Conservation (phyloP, 2,888 invertebrate species). For the Chrysotoxum bicinctum region DNA sequence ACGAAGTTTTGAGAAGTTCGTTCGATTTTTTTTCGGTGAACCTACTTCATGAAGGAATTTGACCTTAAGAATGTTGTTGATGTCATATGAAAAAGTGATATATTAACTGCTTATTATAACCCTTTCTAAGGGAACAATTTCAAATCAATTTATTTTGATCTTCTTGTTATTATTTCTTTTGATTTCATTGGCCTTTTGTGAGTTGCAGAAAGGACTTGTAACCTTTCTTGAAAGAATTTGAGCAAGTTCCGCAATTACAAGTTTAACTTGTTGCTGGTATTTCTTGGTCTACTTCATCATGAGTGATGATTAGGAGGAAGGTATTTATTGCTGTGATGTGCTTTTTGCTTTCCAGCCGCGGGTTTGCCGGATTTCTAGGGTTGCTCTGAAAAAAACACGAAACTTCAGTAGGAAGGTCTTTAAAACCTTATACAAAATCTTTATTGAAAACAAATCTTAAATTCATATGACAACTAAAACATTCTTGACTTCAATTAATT, state of each 20-base stretch:
- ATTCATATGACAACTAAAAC: too few species aligned
- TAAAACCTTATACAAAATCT: too few species aligned
- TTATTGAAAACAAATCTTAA: too few species aligned
- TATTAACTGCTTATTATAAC: constrained; percentile 35
- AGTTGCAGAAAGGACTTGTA: not conserved
- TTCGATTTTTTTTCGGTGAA: constrained; percentile 5
- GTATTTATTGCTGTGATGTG: too few species aligned
- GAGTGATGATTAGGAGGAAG: too few species aligned
- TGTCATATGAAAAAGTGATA: constrained; percentile 19
- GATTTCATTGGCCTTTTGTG: not conserved
- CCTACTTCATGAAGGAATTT: constrained; percentile 28
- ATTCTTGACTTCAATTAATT: too few species aligned
- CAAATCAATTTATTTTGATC: not conserved
- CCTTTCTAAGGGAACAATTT: constrained; percentile 8
- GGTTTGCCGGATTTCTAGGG: too few species aligned
- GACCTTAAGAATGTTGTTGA: constrained; percentile 18
- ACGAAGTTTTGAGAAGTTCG: constrained; percentile 39
- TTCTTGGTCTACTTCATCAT: not conserved
- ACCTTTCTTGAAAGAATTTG: not conserved
- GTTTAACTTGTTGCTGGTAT: not conserved
- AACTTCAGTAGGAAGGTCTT: too few species aligned
- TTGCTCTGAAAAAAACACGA: too few species aligned
- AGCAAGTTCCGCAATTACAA: not conserved
- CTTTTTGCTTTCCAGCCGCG: too few species aligned
- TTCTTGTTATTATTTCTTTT: not conserved